A percentile compares a stretch with the other conserved stretches of the same genome.
Evolutionary conservation across 2,888 invertebrate species (phyloP).

Genomic region (Helleia helle): DNA sequence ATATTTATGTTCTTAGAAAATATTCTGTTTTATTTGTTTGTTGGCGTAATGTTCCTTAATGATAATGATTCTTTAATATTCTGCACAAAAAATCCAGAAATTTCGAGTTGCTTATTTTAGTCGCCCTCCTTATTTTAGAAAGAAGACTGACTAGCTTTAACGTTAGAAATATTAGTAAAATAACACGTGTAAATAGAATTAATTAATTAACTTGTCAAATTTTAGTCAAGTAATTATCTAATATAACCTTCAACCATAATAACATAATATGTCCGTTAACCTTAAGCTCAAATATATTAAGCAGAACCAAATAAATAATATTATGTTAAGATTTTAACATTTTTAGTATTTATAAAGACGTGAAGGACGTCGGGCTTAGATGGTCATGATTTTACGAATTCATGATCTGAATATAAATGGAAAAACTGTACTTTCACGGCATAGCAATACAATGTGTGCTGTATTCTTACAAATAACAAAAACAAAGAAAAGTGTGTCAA

Average conservation of each 20-base stretch:
- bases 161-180: neutral
- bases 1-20: too few relatives aligned
- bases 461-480: slow-evolving; percentile 3
- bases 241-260: neutral
- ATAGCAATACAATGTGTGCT: neutral
- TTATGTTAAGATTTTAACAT: neutral
- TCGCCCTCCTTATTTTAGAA: too few relatives aligned
- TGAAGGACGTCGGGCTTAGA: neutral
- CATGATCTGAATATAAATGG: neutral
- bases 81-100: too few relatives aligned
- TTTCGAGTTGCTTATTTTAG: too few relatives aligned
- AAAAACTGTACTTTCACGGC: slow-evolving; percentile 2
- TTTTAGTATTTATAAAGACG: neutral
- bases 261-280: neutral
- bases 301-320: neutral
- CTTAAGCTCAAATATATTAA: neutral
- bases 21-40: too few relatives aligned
- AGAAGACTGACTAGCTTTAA: too few relatives aligned
- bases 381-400: neutral
- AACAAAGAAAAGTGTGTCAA: slow-evolving; percentile 3
- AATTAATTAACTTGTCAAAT: neutral
- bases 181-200: neutral
- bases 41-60: too few relatives aligned
- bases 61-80: too few relatives aligned
- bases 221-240: neutral